A percentile compares a stretch with the other conserved stretches of the same genome.
Evolutionary conservation across 2,113 vertebrate genomes (phyloP).

Genomic region (Alectura lathami): DNA sequence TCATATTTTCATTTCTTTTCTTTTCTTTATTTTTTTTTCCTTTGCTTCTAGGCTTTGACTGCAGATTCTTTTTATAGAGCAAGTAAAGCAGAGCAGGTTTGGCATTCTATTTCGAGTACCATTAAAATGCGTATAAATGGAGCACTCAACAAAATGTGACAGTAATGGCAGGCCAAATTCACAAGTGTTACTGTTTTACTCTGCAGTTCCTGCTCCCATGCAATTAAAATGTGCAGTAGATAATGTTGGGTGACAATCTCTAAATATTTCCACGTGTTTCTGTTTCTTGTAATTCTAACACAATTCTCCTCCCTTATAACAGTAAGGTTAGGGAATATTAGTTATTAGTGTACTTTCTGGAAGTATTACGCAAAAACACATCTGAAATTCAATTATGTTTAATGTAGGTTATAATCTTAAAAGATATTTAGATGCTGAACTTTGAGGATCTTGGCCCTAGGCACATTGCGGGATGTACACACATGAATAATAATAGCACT

Average conservation of each 20-base stretch:
- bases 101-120: background rate
- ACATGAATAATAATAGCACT: background rate
- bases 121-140: slow-evolving; percentile 37
- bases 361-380: background rate
- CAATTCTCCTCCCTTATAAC: background rate
- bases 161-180: slow-evolving; percentile 33
- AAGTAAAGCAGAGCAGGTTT: background rate
- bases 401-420: background rate
- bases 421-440: slow-evolving; percentile 14
- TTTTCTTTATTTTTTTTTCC: background rate
- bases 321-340: background rate
- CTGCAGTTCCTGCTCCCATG: background rate
- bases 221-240: slow-evolving; percentile 26
- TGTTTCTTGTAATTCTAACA: background rate
- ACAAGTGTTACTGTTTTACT: slow-evolving; percentile 7
- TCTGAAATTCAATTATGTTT: background rate
- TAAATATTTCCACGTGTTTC: slow-evolving; percentile 9
- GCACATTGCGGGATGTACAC: background rate
- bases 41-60: slow-evolving; percentile 19
- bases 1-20: background rate
- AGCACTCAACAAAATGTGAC: slow-evolving; percentile 20
- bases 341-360: background rate
- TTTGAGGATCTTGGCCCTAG: background rate
- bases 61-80: slow-evolving; percentile 23
- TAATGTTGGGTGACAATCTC: background rate